These are phyloP conservation scores for Cygnus buccinator DNA, from an alignment of 2,113 vertebrate species.

Conservation along the genomic window DNA sequence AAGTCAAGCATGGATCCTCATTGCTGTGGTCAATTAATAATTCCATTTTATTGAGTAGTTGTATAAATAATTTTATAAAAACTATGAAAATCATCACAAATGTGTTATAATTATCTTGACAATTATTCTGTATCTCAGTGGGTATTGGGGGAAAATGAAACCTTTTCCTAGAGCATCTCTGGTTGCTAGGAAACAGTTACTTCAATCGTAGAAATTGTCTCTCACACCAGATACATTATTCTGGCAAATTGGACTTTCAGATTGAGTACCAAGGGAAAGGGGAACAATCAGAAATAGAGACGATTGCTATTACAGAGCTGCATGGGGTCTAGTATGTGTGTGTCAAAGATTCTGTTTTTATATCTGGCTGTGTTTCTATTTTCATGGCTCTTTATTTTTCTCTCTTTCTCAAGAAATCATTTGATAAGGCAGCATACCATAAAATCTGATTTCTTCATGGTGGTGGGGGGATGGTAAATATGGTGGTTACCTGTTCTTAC, in stretches of 20 bases:
- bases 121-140: slow-evolving; percentile 37
- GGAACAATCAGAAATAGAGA: slow-evolving; percentile 59
- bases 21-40: background rate
- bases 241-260: slow-evolving; percentile 61
- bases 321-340: slow-evolving; percentile 16
- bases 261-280: slow-evolving; percentile 62
- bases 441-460: background rate
- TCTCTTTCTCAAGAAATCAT: rapidly evolving
- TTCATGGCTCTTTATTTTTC: background rate
- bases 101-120: slow-evolving; percentile 19
- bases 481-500: background rate
- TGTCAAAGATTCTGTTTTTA: slow-evolving; percentile 31
- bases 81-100: slow-evolving; percentile 4
- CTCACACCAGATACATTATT: slow-evolving; percentile 51
- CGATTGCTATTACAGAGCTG: slow-evolving; percentile 54
- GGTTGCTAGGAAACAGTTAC: slow-evolving; percentile 61
- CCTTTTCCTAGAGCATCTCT: slow-evolving; percentile 30
- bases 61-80: background rate
- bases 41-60: background rate
- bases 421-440: background rate
- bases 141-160: background rate
- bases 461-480: background rate
- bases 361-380: background rate
- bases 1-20: background rate
- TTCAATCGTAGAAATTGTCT: slow-evolving; percentile 49